Base-by-base conservation (phyloP, 2,113 vertebrate genomes). In the Larimichthys polyactis region DNA sequence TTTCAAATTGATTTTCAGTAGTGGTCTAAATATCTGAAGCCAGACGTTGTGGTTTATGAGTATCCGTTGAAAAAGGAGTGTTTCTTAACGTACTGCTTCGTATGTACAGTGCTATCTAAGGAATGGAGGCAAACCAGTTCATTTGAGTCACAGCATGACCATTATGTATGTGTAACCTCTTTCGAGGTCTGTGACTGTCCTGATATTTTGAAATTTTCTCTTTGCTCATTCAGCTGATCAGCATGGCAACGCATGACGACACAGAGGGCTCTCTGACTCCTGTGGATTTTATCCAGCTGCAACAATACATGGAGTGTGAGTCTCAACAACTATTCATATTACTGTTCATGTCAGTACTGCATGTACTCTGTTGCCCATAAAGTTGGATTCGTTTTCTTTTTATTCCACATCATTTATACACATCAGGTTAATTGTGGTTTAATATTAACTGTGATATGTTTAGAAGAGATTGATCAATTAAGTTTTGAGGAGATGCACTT, bases 241-340 rank as follows among this genome's bases (percentile, higher is more conserved):
- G 6, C 77, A 94, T 93, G 92, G 89, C 91, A 14, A 86, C 85
- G 0, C 69, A 86, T n/a, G 87, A 87, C 0, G 90, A 93, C 3
- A 29, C 83, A n/a, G 91, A 91, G 19, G 82, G 87, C 1, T 82
- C 75, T 59, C 82, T 97, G 51, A 97, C 95, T 85, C 95, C 97
- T 5, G 94, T 93, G 84, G 96, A 97, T 83, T 97, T 97, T 71
- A 96, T 96, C 78, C 96, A 97, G 86, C 95, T 98, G 77, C 97
- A 97, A 87, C 94, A 96, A 27, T 97, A 96, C 89, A 95, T 97
- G 90, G 97, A 97, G 65, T 96, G 97, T 97, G 91, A 95, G 96
- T 94, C 36, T 62, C 4, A 17, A 46, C 51, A 8, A 0, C 20
- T 46, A 22, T 11, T 24, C 8, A 11, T 55, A 27, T 19, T 36